Conservation (phyloP, 2,797 vertebrate species). For the Zalophus californianus region DNA sequence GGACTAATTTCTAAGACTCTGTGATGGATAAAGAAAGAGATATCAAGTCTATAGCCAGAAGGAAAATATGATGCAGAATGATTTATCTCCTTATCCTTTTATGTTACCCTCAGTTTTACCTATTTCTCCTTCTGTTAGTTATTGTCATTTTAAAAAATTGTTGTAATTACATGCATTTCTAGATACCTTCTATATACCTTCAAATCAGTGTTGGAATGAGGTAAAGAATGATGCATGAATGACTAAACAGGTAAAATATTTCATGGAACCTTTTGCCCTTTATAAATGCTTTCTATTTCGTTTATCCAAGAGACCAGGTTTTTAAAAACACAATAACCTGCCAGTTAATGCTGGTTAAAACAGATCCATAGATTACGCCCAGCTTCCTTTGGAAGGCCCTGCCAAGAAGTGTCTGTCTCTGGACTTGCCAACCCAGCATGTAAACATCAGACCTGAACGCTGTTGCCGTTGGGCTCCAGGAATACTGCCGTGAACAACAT, state of each 20-base stretch:
- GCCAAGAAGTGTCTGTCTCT: not conserved
- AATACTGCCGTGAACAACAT: not conserved
- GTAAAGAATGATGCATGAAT: not conserved
- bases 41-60: not conserved
- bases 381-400: not conserved
- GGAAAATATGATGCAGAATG: not conserved
- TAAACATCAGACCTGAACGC: not conserved
- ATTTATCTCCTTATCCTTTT: not conserved
- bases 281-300: not conserved
- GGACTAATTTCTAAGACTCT: not conserved
- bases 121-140: not conserved
- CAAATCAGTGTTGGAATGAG: slow-evolving; percentile 1
- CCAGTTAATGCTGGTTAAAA: not conserved
- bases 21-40: not conserved
- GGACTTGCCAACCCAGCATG: not conserved
- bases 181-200: not conserved
- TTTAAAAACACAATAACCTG: not conserved
- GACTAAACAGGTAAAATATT: not conserved
- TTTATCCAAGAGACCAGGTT: not conserved
- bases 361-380: not conserved
- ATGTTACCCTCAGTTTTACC: not conserved
- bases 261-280: not conserved
- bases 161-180: not conserved
- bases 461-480: too few species aligned
- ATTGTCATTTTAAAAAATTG: not conserved